phyloP scores from a whole-genome alignment of 1,140 invertebrate genomes.

The Bilobella aurantiaca region DNA sequence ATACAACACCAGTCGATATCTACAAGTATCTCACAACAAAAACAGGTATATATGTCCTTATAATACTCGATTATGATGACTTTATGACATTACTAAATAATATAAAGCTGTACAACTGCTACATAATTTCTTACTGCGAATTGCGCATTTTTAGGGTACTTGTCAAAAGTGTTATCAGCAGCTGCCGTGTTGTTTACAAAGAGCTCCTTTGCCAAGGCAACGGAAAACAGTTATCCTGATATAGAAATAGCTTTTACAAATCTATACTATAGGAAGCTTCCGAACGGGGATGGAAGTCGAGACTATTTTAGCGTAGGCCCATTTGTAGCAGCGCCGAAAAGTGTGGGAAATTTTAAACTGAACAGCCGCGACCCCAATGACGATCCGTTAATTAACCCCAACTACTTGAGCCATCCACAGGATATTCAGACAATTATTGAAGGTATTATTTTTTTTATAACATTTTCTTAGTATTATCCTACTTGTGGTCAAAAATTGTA shows the following conservation, averaged over 20 bases:
- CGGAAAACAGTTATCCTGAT: background rate
- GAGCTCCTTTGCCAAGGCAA: background rate
- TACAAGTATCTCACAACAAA: background rate
- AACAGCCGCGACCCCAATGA: background rate
- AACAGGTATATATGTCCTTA: background rate
- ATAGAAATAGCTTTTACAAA: background rate
- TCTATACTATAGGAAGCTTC: background rate
- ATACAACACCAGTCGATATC: background rate
- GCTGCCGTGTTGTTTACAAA: background rate
- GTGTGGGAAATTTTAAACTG: background rate
- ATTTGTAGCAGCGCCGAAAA: background rate
- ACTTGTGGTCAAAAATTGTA: too few species aligned
- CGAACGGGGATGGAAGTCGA: background rate
- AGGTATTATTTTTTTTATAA: background rate
- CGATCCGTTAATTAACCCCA: conserved; percentile 3
- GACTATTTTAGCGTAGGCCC: background rate
- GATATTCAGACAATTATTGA: conserved; percentile 3
- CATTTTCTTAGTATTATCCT: too few species aligned
- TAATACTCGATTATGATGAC: too few species aligned
- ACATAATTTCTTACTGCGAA: background rate
- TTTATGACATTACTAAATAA: too few species aligned
- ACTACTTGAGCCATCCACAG: background rate
- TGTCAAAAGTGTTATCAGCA: background rate
- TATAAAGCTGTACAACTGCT: background rate
- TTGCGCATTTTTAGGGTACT: background rate